A percentile compares a stretch with the other conserved stretches of the same genome.
Conservation (phyloP, 2,888 invertebrate species). For the Didymodactylos carnosus region DNA sequence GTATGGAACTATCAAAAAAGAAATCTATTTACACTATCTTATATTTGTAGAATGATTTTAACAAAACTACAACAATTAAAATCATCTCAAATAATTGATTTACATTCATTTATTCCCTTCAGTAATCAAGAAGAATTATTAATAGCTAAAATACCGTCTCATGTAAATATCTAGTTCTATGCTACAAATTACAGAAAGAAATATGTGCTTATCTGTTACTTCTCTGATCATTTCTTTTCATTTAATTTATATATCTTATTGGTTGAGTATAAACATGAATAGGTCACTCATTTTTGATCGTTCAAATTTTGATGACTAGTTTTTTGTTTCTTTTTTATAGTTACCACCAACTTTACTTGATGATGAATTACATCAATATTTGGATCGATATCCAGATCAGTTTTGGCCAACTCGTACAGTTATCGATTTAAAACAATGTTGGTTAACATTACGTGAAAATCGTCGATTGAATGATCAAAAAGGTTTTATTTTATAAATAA, state of each 20-base stretch:
- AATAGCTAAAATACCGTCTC: neutral
- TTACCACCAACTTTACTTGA: neutral
- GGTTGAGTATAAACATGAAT: too few relatives aligned
- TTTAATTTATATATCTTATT: too few relatives aligned
- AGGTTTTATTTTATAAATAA: neutral
- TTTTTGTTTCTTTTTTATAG: neutral
- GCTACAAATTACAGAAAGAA: neutral
- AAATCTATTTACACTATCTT: neutral
- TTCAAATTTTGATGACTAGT: neutral
- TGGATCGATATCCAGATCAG: neutral
- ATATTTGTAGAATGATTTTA: conserved; percentile 5
- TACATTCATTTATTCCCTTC: neutral
- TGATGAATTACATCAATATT: neutral
- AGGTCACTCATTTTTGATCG: too few relatives aligned
- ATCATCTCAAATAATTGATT: neutral
- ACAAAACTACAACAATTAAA: conserved; percentile 5
- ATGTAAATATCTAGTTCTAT: neutral
- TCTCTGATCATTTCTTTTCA: too few relatives aligned
- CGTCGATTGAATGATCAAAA: neutral
- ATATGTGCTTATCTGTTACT: too few relatives aligned
- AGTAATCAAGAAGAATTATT: neutral
- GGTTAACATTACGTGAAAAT: neutral
- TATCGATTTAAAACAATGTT: neutral
- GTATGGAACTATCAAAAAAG: neutral
- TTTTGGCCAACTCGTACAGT: neutral